Conservation (phyloP, 1,140 invertebrate species). For the Ditylenchus dipsaci region DNA sequence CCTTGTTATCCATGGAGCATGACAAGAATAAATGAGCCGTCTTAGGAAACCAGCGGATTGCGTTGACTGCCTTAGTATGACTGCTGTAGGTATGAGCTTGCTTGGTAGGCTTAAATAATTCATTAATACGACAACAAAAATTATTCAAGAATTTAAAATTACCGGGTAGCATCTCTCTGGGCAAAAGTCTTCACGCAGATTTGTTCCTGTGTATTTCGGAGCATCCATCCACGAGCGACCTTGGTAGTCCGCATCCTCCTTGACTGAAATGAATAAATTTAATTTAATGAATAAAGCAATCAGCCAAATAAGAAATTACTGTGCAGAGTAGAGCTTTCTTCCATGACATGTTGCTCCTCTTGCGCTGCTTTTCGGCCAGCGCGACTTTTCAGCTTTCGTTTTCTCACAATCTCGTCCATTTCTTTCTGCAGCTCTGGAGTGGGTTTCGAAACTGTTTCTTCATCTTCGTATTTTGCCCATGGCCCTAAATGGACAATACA, state of each 20-base stretch:
- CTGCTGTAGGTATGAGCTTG: conserved; percentile 93
- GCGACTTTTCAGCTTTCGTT: conserved; percentile 45
- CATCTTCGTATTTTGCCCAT: conserved; percentile 90
- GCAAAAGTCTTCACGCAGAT: conserved; percentile 80
- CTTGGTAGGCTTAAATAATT: conserved; percentile 78
- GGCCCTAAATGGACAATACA: conserved; percentile 66
- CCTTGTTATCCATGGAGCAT: conserved; percentile 89
- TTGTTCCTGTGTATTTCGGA: conserved; percentile 90
- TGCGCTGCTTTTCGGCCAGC: conserved; percentile 41
- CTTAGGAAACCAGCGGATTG: conserved; percentile 88
- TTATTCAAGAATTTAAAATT: too few species aligned
- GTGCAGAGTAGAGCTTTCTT: conserved; percentile 90
- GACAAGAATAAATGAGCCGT: conserved; percentile 91
- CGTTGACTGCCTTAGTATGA: conserved; percentile 92
- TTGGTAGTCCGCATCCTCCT: conserved; percentile 90
- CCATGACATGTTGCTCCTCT: conserved; percentile 59
- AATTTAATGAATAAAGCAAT: background rate
- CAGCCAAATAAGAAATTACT: conserved; percentile 64
- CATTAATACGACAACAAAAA: too few species aligned
- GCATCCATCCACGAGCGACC: conserved; percentile 87
- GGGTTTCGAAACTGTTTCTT: conserved; percentile 79
- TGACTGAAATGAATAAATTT: conserved; percentile 68
- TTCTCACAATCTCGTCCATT: conserved; percentile 79
- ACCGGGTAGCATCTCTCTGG: conserved; percentile 87
- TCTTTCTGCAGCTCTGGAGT: conserved; percentile 81